Conservation (phyloP, 2,113 vertebrate genomes). For the Leiothrix lutea region DNA sequence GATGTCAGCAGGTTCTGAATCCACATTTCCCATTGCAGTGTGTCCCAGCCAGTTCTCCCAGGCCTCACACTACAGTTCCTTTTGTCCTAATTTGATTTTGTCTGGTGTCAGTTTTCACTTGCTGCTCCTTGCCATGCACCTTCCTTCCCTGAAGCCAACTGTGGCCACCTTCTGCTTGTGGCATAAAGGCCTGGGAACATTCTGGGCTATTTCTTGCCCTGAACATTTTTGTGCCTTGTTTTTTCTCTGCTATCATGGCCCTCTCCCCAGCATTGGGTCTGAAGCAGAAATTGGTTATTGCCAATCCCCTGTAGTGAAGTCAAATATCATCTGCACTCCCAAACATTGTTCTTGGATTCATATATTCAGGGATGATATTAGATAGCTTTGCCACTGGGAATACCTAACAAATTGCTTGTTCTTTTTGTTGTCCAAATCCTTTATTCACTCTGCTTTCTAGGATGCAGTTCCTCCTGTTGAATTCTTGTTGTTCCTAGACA, state of each 20-base stretch:
- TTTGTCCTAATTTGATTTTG: neutral
- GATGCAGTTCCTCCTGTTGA: neutral
- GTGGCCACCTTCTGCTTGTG: neutral
- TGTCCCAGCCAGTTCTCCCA: neutral
- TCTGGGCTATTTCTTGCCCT: neutral
- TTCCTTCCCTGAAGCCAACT: neutral
- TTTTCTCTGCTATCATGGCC: neutral
- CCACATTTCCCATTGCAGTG: neutral
- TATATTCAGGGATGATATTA: neutral
- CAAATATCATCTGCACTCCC: neutral
- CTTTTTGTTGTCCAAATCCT: neutral
- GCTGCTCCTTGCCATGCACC: neutral
- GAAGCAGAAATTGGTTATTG: neutral
- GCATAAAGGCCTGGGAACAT: neutral
- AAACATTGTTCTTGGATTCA: neutral
- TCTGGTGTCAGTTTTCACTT: neutral
- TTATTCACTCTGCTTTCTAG: neutral
- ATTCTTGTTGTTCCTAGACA: neutral
- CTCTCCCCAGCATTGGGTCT: neutral
- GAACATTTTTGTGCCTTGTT: neutral
- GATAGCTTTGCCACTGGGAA: neutral
- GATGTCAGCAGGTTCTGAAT: neutral
- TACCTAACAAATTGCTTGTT: neutral
- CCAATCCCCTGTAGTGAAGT: neutral
- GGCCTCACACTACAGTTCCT: neutral